Percentiles rank a stretch among this genome's conserved stretches.
These are phyloP conservation scores for Chrysopilus asiliformis DNA, from an alignment of 2,888 invertebrate genomes.

Conservation along the genomic window DNA sequence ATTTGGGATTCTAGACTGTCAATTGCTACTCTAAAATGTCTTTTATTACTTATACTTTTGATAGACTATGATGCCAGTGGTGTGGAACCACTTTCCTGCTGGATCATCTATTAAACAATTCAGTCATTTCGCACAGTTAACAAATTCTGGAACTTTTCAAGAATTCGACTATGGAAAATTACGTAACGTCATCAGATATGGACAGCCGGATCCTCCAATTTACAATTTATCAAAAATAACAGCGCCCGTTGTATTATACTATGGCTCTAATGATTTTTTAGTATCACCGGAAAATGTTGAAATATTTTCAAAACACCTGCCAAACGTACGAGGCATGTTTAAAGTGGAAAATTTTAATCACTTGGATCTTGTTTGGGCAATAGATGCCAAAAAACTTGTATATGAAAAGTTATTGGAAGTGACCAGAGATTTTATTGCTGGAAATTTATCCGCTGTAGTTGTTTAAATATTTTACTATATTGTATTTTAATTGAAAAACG, in stretches of 20 bases:
- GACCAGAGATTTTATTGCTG: constrained; percentile 1
- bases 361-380: constrained; percentile 48
- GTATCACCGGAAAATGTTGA: constrained; percentile 38
- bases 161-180: constrained; percentile 39
- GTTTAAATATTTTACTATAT: too few relatives aligned
- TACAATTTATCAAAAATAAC: constrained; percentile 41
- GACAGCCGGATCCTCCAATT: constrained; percentile 37
- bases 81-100: constrained; percentile 46
- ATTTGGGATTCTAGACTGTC: constrained; percentile 47
- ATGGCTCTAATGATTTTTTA: constrained; percentile 45
- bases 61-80: constrained; percentile 41
- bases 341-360: constrained; percentile 41
- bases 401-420: constrained; percentile 32
- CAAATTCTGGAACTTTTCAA: constrained; percentile 32
- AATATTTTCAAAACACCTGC: constrained; percentile 15
- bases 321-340: constrained; percentile 20
- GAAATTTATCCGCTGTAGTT: constrained; percentile 1
- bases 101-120: constrained; percentile 50
- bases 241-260: constrained; percentile 45
- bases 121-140: constrained; percentile 46
- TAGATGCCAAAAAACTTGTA: constrained; percentile 40
- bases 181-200: constrained; percentile 38
- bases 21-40: constrained; percentile 46
- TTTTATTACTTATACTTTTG: constrained; percentile 38
- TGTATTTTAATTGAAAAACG: too few relatives aligned